These are phyloP conservation scores for Torymus texanus DNA, from an alignment of 2,888 invertebrate species.

Conservation along the genomic window DNA sequence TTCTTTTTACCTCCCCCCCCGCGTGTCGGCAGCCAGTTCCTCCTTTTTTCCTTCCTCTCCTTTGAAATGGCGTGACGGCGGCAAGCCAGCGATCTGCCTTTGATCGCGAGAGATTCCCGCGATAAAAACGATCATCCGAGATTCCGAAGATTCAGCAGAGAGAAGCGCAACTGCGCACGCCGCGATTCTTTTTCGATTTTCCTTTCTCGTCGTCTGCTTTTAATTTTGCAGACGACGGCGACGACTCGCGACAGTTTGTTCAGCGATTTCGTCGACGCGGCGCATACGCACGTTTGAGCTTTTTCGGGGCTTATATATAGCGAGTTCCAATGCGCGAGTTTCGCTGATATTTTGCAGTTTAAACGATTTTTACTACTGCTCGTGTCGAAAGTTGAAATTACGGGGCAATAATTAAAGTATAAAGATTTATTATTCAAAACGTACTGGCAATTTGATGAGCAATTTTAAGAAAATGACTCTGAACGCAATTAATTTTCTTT, in stretches of 20 bases:
- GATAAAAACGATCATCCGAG: conserved; percentile 49
- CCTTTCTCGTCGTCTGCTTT: conserved; percentile 10
- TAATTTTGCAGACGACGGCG: neutral
- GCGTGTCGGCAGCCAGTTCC: neutral
- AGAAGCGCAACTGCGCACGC: neutral
- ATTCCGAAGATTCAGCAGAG: conserved; percentile 45
- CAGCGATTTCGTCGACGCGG: neutral
- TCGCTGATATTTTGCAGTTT: neutral
- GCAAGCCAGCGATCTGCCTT: conserved; percentile 28
- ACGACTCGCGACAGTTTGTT: conserved; percentile 24
- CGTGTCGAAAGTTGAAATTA: too few relatives aligned
- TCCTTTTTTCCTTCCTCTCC: neutral
- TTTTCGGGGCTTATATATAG: neutral
- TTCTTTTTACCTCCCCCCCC: conserved; percentile 7
- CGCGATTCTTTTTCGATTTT: neutral
- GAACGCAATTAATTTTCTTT: too few relatives aligned
- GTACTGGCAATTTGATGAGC: too few relatives aligned
- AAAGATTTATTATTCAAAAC: too few relatives aligned
- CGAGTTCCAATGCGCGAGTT: neutral
- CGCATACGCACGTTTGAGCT: neutral
- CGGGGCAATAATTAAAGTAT: too few relatives aligned
- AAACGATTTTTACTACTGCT: too few relatives aligned
- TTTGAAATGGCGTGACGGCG: conserved; percentile 11
- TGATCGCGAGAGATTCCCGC: conserved; percentile 35
- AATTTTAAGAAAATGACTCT: too few relatives aligned